Percentiles rank a stretch among this genome's conserved stretches.
phyloP scores from a whole-genome alignment of 2,797 vertebrate genomes.

The Tenualosa thibaudeaui region DNA sequence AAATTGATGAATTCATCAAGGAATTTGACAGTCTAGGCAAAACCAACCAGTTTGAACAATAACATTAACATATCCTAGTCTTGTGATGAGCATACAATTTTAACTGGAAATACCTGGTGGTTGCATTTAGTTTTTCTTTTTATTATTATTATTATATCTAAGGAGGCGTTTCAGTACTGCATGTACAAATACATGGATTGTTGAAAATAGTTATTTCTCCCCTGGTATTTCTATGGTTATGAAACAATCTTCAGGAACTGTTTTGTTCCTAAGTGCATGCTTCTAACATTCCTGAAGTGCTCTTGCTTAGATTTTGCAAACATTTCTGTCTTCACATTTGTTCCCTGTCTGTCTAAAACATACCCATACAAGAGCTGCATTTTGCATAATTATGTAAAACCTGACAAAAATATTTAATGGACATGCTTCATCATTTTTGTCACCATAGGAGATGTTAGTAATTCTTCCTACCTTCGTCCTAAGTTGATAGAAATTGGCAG shows the following conservation, averaged over 20 bases:
- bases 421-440: constrained; percentile 17
- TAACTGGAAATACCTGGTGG: constrained; percentile 58
- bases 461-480: not conserved
- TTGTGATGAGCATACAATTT: constrained; percentile 40
- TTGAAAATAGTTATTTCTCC: constrained; percentile 9
- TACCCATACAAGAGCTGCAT: constrained; percentile 6
- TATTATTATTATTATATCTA: not conserved
- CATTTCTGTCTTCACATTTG: not conserved
- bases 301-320: not conserved
- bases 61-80: constrained; percentile 43
- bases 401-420: constrained; percentile 3
- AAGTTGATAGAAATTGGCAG: not conserved
- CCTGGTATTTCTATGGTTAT: constrained; percentile 22
- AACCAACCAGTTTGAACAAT: constrained; percentile 46
- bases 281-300: constrained; percentile 20
- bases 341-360: not conserved
- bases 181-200: not conserved
- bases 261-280: not conserved
- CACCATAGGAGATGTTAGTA: not conserved
- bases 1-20: not conserved
- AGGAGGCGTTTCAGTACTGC: too few species aligned
- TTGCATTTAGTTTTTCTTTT: constrained; percentile 45
- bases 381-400: not conserved
- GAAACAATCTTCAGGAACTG: not conserved
- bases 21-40: constrained; percentile 47